Base-by-base conservation (phyloP, 1,140 invertebrate genomes). In the Hirudo medicinalis region DNA sequence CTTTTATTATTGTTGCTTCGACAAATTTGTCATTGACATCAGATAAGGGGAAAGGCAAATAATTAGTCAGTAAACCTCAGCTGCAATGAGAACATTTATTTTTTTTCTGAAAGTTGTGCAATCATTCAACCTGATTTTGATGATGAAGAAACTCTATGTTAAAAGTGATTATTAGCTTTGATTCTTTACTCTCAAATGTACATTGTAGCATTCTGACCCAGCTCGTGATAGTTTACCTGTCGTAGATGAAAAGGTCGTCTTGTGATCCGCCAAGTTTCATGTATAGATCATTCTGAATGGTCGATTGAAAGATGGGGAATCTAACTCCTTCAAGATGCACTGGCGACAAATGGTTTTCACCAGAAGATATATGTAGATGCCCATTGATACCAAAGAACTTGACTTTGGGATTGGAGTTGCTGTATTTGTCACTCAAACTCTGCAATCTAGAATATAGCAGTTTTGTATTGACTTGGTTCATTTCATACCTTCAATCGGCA, bases 11-110 rank as follows among this genome's bases (percentile, higher is more conserved):
- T 1, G 57, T 15, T 63, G 57, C 20, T 63, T 63, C 57, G 8
- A 63, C 57, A 22, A 63, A 25, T 22, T 32, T 2, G 11, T 63
- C 57, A 22, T 63, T 63, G 22, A 63, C 29, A 32, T 63, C 29
- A 11, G 57, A 63, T 22, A 11, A 6, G 22, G 57, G 57, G 57
- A 25, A 32, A 32, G 57, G 57, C 29, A 63, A 25, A 32, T 63
- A 63, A 32, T 63, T 22, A 32, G 57, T 63, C 57, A 63, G 57
- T n/a, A 63, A 63, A 22, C 57, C 57, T 63, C 57, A 63, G 11
- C 57, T 63, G 29, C 57, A 63, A 25, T 63, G 57, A 25, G 1
- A 32, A 63, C 11, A 11, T 25, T 63, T 49, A 49, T 25, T 11
- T 63, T 63, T 63, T 19, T 22, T 63, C 0, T 63, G 11, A 25